These are phyloP conservation scores for Mesaphorura yosii DNA, from an alignment of 1,140 invertebrate genomes.

Conservation along the genomic window DNA sequence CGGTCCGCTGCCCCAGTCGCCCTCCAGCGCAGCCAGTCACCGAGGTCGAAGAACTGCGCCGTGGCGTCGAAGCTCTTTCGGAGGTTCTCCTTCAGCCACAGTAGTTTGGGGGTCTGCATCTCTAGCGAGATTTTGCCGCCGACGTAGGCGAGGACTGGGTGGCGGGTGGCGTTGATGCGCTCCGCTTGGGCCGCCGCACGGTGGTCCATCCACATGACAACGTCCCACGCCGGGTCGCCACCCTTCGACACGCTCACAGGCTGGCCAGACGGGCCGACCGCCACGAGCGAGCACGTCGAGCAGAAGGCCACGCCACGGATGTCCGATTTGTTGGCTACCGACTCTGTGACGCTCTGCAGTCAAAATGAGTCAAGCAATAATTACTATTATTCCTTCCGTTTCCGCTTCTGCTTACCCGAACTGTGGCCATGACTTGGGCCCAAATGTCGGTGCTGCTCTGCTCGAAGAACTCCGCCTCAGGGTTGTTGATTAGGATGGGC, in stretches of 20 bases:
- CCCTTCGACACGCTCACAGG: conserved; percentile 63
- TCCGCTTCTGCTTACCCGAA: conserved; percentile 47
- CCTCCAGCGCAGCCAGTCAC: conserved; percentile 88
- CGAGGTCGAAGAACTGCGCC: conserved; percentile 75
- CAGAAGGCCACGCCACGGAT: conserved; percentile 86
- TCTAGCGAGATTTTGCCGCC: conserved; percentile 86
- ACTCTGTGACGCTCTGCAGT: conserved; percentile 47
- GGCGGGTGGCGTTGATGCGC: conserved; percentile 62
- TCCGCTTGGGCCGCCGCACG: conserved; percentile 68
- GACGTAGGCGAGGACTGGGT: conserved; percentile 69
- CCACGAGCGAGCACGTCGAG: conserved; percentile 88
- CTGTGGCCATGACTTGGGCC: conserved; percentile 52
- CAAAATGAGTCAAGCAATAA: not conserved
- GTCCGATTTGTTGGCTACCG: conserved; percentile 40
- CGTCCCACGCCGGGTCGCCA: conserved; percentile 54
- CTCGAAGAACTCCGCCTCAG: conserved; percentile 65
- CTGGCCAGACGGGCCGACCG: conserved; percentile 53
- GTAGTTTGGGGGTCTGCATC: conserved; percentile 90
- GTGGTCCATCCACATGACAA: conserved; percentile 97
- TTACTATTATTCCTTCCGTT: not conserved
- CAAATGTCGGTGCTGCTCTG: conserved; percentile 90
- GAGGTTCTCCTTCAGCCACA: conserved; percentile 82
- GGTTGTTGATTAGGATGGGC: conserved; percentile 64
- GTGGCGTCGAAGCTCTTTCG: conserved; percentile 45
- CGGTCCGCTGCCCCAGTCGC: conserved; percentile 51